Conservation (phyloP, 2,888 invertebrate species). For the Heterodera filipjevi region DNA sequence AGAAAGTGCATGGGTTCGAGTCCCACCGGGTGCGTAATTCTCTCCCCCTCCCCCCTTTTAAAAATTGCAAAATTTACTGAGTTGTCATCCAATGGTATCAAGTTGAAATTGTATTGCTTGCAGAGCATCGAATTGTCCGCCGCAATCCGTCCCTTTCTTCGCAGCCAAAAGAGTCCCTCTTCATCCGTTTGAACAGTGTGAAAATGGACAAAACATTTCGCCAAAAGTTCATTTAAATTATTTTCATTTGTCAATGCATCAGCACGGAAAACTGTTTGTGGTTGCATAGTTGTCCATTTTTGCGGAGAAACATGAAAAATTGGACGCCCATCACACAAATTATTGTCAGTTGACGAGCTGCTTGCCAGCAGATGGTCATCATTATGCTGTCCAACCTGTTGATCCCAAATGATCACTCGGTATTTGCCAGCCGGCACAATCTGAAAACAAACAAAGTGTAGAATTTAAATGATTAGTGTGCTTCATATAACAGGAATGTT, state of each 20-base stretch:
- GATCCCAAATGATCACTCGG: not conserved
- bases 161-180: not conserved
- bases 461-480: no score
- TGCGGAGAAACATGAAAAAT: not conserved
- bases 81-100: constrained; percentile 1
- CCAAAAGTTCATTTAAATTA: not conserved
- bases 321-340: not conserved
- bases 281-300: not conserved
- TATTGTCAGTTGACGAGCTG: not conserved
- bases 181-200: not conserved
- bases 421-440: not conserved
- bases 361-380: not conserved
- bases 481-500: no score
- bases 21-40: no score
- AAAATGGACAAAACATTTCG: constrained; percentile 2
- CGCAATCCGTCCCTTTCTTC: not conserved
- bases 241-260: not conserved
- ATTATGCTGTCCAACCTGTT: not conserved
- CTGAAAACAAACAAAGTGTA: no score
- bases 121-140: not conserved
- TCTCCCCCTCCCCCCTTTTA: not conserved
- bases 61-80: not conserved
- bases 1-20: no score
- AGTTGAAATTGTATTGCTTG: not conserved
- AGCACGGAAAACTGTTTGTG: not conserved